Evolutionary conservation across 2,888 invertebrate genomes (phyloP), one percentile per base, ranked within the genome.

Genomic region (Drosophila anomalata): DNA sequence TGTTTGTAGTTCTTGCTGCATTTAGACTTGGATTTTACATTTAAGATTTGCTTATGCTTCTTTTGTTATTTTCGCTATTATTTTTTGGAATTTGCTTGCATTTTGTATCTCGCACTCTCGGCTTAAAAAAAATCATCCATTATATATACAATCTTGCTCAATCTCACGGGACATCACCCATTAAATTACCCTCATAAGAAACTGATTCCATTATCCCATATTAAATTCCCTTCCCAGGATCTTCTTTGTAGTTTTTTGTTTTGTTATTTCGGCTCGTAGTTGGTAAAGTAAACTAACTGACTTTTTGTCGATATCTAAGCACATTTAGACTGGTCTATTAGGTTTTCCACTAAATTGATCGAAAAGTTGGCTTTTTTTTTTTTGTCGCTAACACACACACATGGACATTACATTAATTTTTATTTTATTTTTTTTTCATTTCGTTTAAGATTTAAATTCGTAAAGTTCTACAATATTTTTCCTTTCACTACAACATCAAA

Each of bases 401-500:
- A 17, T 42, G 41, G 41, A 63, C 59, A 22, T 46, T 44, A 68
- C 53, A 62, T 71, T 52, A 29, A 42, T 51, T 44, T 24, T 4
- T 24, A 24, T 5, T 24, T 24, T 24, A 24, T 24, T 24, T 24
- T 24, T 22, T 24, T 47, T 61, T 46, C 24, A 22, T 24, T 46
- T 52, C 41, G 22, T 42, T 58, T 44, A 57, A 42, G 39, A 44
- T 73, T 81, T 85, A 81, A 81, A 83, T 81, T 81, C 87, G 80
- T 86, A 80, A 59, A 66, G 75, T 59, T 58, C 73, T 73, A 59
- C 47, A 59, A 60, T 66, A 53, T 73, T 36, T 12, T 52, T 20
- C 22, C 22, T 31, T 17, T 57, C 42, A 24, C 73, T 87, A 82
- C 85, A 77, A 82, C 82, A 82, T 82, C 77, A 77, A 82, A 79